Conservation (phyloP, 2,888 invertebrate species). For the Brachyptera risi region DNA sequence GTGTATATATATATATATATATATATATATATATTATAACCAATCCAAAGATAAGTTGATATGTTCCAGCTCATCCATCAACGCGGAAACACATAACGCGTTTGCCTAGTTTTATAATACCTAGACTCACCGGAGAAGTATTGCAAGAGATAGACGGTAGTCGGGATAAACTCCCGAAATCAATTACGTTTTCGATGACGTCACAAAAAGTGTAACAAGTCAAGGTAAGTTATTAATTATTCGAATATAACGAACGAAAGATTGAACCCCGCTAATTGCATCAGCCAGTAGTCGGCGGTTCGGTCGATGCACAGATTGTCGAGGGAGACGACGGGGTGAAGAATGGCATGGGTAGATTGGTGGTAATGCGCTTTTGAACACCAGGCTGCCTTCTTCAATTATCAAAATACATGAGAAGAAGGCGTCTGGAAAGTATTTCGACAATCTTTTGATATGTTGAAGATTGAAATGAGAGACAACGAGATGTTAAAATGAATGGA, state of each 20-base stretch:
- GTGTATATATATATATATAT: too few relatives aligned
- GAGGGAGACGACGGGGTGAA: too few relatives aligned
- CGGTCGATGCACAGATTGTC: background rate
- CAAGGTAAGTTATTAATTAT: slow-evolving; percentile 12
- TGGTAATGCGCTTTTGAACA: slow-evolving; percentile 16
- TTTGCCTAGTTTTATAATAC: too few relatives aligned
- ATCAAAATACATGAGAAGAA: background rate
- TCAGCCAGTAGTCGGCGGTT: background rate
- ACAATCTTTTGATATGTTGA: slow-evolving; percentile 1
- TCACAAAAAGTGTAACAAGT: background rate
- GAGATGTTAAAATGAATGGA: slow-evolving; percentile 11
- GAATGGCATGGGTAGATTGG: too few relatives aligned
- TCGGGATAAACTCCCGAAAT: too few relatives aligned
- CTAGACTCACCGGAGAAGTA: too few relatives aligned
- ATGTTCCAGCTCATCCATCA: too few relatives aligned
- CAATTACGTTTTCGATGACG: slow-evolving; percentile 3
- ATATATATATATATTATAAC: too few relatives aligned
- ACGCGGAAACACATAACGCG: too few relatives aligned
- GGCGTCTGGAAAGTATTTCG: slow-evolving; percentile 6
- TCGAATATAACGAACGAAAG: slow-evolving; percentile 2
- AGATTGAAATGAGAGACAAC: background rate
- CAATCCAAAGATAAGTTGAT: too few relatives aligned
- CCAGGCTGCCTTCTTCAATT: slow-evolving; percentile 8
- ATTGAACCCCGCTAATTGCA: slow-evolving; percentile 14
- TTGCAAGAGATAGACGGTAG: too few relatives aligned